These are phyloP conservation scores for Ecliptopera silaceata DNA, from an alignment of 2,888 invertebrate genomes.

Conservation along the genomic window DNA sequence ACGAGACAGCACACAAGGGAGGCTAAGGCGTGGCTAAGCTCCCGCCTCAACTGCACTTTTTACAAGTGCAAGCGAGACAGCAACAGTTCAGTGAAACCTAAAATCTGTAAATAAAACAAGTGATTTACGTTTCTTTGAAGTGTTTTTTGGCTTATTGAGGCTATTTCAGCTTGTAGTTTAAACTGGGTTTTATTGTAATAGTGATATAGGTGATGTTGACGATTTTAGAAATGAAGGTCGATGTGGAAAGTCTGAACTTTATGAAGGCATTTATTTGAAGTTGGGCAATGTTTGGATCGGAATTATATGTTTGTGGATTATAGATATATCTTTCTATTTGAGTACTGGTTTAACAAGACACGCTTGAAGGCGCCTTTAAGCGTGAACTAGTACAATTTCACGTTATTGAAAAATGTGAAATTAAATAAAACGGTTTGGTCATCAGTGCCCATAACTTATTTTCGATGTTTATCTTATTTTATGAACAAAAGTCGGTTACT, in stretches of 20 bases:
- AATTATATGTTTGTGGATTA: conserved; percentile 7
- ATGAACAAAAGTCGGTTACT: too few species aligned
- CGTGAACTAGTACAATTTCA: neutral
- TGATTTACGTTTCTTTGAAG: conserved; percentile 45
- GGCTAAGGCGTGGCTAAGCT: conserved; percentile 67
- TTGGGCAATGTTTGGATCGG: conserved; percentile 7
- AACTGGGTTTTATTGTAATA: conserved; percentile 31
- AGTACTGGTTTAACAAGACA: neutral
- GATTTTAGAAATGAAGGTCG: conserved; percentile 19
- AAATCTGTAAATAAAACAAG: conserved; percentile 52
- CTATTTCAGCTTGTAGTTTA: conserved; percentile 39
- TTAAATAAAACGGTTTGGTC: too few species aligned
- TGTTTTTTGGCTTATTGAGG: conserved; percentile 42
- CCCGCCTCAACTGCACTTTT: conserved; percentile 51
- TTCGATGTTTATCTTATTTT: too few species aligned
- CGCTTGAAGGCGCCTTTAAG: neutral
- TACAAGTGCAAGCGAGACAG: conserved; percentile 48
- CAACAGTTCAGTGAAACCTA: conserved; percentile 40
- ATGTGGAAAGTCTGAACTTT: conserved; percentile 15
- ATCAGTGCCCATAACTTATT: too few species aligned
- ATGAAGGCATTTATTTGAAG: conserved; percentile 14
- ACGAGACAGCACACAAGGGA: conserved; percentile 45
- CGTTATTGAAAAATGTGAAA: too few species aligned
- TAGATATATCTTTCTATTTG: conserved; percentile 1
- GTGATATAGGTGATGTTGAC: conserved; percentile 27